Evolutionary conservation across 2,113 vertebrate genomes (phyloP).

Genomic region (Sinosuthora webbiana): DNA sequence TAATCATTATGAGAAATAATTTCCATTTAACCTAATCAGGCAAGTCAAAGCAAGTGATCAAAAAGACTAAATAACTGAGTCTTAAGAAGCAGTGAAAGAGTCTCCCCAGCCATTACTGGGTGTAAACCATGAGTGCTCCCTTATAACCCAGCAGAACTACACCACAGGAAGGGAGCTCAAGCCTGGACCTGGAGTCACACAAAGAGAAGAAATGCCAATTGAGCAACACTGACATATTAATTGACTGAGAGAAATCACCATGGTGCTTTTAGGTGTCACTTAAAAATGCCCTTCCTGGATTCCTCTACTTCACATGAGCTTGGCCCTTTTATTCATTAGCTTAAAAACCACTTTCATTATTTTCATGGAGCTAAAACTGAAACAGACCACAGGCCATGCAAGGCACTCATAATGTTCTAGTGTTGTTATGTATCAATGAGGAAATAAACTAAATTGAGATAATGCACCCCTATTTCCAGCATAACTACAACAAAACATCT

Average conservation of each 20-base stretch:
- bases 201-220: not conserved
- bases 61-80: not conserved
- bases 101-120: not conserved
- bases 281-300: not conserved
- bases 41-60: not conserved
- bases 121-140: not conserved
- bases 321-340: not conserved
- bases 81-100: not conserved
- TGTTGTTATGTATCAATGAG: not conserved
- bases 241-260: not conserved
- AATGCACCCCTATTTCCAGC: not conserved
- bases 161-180: not conserved
- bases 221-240: not conserved
- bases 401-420: not conserved
- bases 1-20: not conserved
- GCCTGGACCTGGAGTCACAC: not conserved
- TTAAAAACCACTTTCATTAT: not conserved
- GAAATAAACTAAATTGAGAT: constrained; percentile 20
- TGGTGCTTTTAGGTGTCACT: not conserved
- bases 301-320: not conserved
- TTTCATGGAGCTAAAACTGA: not conserved
- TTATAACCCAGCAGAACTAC: not conserved
- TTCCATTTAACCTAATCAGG: not conserved
- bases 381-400: not conserved
- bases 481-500: not conserved